phyloP scores from a whole-genome alignment of 1,140 invertebrate genomes.

The Pseudoatta argentina region DNA sequence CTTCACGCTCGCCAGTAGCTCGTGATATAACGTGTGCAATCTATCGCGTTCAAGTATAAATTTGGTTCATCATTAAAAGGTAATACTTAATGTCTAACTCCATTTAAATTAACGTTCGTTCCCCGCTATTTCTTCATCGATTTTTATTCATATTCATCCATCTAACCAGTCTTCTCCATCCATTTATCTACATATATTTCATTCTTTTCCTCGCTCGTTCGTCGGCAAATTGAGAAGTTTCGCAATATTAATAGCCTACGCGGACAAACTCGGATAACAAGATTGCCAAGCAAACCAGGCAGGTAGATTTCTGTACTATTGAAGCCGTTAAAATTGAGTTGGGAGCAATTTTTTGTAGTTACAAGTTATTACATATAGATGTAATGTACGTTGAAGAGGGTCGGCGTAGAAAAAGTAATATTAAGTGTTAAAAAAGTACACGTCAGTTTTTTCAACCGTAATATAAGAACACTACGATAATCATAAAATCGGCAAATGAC shows the following conservation, averaged over 20 bases:
- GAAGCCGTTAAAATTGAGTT: slow-evolving; percentile 47
- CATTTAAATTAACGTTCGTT: slow-evolving; percentile 28
- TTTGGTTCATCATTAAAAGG: slow-evolving; percentile 25
- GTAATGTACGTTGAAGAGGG: slow-evolving; percentile 42
- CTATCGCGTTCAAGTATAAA: slow-evolving; percentile 49
- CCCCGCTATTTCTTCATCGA: slow-evolving; percentile 12
- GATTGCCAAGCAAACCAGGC: slow-evolving; percentile 66
- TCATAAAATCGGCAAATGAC: slow-evolving; percentile 4
- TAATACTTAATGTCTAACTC: slow-evolving; percentile 25
- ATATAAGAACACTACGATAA: background rate
- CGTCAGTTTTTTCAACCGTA: slow-evolving; percentile 7
- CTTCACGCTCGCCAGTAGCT: background rate
- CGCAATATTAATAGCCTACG: slow-evolving; percentile 73
- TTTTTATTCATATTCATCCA: slow-evolving; percentile 45
- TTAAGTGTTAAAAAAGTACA: slow-evolving; percentile 31
- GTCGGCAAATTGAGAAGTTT: slow-evolving; percentile 71
- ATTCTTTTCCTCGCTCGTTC: slow-evolving; percentile 42
- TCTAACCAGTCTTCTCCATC: slow-evolving; percentile 34
- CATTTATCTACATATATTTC: slow-evolving; percentile 63
- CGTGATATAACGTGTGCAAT: slow-evolving; percentile 26
- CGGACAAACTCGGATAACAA: slow-evolving; percentile 66
- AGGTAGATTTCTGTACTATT: slow-evolving; percentile 51
- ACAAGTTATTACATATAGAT: slow-evolving; percentile 58
- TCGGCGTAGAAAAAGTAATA: slow-evolving; percentile 44
- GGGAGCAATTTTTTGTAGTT: slow-evolving; percentile 44